phyloP scores from a whole-genome alignment of 2,113 vertebrate genomes.

The Noturus placidus region DNA sequence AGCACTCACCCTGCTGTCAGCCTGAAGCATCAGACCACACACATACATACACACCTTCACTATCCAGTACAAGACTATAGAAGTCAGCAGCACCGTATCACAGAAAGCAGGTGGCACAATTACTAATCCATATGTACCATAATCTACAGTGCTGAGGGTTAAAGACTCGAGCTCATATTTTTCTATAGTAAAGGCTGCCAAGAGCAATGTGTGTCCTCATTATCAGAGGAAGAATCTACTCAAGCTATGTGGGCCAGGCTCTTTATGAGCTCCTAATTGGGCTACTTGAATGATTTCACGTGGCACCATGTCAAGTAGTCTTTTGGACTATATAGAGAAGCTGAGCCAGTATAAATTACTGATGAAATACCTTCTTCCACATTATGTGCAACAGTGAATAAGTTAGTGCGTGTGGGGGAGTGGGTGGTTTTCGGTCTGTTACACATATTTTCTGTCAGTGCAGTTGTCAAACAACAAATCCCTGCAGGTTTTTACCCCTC shows the following conservation, averaged over 20 bases:
- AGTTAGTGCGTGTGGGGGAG: not conserved
- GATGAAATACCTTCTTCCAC: constrained; percentile 23
- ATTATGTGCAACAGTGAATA: not conserved
- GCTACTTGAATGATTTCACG: constrained; percentile 41
- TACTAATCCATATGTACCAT: constrained; percentile 22
- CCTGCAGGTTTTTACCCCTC: constrained; percentile 4
- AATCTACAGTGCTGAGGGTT: constrained; percentile 21
- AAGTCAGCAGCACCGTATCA: not conserved
- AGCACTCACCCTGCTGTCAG: constrained; percentile 20
- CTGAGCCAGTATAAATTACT: constrained; percentile 14
- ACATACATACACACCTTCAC: not conserved
- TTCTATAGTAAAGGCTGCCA: constrained; percentile 40
- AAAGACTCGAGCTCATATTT: constrained; percentile 22
- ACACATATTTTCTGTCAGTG: constrained; percentile 29
- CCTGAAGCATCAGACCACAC: constrained; percentile 27
- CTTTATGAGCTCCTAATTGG: constrained; percentile 49
- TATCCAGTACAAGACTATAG: not conserved
- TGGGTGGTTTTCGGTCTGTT: not conserved
- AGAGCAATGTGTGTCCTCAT: constrained; percentile 46
- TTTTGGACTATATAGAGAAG: constrained; percentile 40
- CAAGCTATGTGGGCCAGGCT: constrained; percentile 42
- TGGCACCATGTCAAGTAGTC: constrained; percentile 42
- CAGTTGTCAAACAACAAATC: constrained; percentile 19
- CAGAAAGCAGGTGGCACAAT: not conserved
- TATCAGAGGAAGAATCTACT: constrained; percentile 34